Conservation (phyloP, 30 jellyfish, hydroid and myxozoan species). For the Aurelia aurita region DNA sequence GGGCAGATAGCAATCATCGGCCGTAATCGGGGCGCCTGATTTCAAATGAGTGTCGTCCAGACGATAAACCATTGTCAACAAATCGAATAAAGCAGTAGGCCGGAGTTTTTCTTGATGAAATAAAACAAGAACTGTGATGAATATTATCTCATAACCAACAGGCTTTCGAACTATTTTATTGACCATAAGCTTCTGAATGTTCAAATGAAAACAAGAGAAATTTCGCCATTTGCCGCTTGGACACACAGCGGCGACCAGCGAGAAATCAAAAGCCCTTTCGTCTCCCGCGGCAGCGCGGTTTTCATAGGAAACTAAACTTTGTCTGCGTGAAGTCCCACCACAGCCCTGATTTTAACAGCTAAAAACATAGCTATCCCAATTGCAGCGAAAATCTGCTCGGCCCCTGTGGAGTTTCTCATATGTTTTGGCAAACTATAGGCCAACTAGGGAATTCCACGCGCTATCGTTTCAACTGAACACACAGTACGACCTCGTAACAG, state of each 20-base stretch:
- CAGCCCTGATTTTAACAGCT: constrained; percentile 66
- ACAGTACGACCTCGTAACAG: constrained; percentile 69
- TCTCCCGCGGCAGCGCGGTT: constrained; percentile 77
- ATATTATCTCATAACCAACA: neutral
- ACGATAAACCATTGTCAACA: constrained; percentile 30
- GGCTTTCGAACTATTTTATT: constrained; percentile 25
- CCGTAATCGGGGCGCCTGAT: constrained; percentile 12
- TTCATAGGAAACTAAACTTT: constrained; percentile 52
- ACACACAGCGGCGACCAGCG: constrained; percentile 49
- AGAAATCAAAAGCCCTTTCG: constrained; percentile 43
- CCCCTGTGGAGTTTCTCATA: constrained; percentile 68
- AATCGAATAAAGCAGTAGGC: constrained; percentile 14
- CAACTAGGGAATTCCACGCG: constrained; percentile 76
- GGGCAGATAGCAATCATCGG: constrained; percentile 22
- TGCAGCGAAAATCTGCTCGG: constrained; percentile 49
- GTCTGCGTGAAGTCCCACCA: constrained; percentile 87
- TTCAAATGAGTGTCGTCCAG: constrained; percentile 3
- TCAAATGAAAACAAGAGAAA: constrained; percentile 16
- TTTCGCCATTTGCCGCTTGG: constrained; percentile 26
- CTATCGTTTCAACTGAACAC: constrained; percentile 64
- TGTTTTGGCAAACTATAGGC: constrained; percentile 53
- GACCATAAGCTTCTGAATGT: neutral
- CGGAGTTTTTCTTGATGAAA: neutral
- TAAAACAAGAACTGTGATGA: neutral
- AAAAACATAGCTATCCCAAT: constrained; percentile 39